Percentiles rank a stretch among this genome's conserved stretches.
Conservation (phyloP, 2,888 invertebrate genomes). For the Sesia bembeciformis region DNA sequence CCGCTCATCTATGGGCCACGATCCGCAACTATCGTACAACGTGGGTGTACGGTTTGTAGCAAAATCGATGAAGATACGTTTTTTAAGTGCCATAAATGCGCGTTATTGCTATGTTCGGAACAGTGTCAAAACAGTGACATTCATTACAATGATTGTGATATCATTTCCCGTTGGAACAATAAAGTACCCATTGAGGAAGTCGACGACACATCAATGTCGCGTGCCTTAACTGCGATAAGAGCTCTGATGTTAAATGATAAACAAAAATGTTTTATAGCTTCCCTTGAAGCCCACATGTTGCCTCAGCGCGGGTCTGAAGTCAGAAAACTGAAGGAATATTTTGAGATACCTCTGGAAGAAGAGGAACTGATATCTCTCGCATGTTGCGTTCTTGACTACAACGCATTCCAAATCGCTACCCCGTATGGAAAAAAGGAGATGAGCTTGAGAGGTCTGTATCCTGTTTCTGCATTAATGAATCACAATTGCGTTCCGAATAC, state of each 20-base stretch:
- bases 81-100: conserved; percentile 77
- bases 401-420: conserved; percentile 77
- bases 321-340: conserved; percentile 60
- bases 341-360: conserved; percentile 69
- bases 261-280: conserved; percentile 64
- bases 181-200: conserved; percentile 56
- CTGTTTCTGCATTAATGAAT: conserved; percentile 79
- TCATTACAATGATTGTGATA: conserved; percentile 79
- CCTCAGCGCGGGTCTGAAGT: conserved; percentile 76
- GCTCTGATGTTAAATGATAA: conserved; percentile 50
- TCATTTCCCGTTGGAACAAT: conserved; percentile 74
- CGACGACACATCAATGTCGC: conserved; percentile 44
- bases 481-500: conserved; percentile 82
- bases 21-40: conserved; percentile 62
- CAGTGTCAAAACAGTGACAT: conserved; percentile 73
- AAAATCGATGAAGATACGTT: conserved; percentile 51
- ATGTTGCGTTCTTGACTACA: conserved; percentile 78
- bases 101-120: conserved; percentile 80
- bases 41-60: conserved; percentile 80
- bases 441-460: conserved; percentile 78
- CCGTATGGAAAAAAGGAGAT: conserved; percentile 56
- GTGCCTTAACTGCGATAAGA: conserved; percentile 52
- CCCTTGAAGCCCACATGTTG: conserved; percentile 68
- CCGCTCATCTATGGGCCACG: conserved; percentile 83
- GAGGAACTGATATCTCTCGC: conserved; percentile 73